These are phyloP conservation scores for Stegana nigrithorax DNA, from an alignment of 2,888 invertebrate species.

Conservation along the genomic window DNA sequence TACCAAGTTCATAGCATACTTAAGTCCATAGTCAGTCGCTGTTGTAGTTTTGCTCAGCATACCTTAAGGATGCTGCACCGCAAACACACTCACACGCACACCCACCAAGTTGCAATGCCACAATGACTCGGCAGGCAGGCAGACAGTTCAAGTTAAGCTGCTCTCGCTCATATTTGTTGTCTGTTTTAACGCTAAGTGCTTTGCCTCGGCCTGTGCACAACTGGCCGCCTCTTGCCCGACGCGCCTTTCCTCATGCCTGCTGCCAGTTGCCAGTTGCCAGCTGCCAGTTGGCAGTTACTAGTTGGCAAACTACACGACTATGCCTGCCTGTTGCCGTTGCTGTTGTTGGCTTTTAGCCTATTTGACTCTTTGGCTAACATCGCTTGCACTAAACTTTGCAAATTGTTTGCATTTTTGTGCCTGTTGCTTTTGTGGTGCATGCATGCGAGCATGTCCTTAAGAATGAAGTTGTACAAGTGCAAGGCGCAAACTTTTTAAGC, in stretches of 20 bases:
- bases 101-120: too few relatives aligned
- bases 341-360: neutral
- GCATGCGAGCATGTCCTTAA: too few relatives aligned
- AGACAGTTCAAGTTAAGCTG: neutral
- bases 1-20: conserved; percentile 48
- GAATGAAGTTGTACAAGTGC: neutral
- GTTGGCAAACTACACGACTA: neutral
- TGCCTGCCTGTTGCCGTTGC: neutral
- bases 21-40: conserved; percentile 27
- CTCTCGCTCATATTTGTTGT: too few relatives aligned
- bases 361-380: neutral
- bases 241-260: too few relatives aligned
- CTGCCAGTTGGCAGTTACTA: neutral
- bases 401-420: conserved; percentile 8
- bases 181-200: conserved; percentile 24
- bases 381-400: neutral
- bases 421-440: conserved; percentile 1
- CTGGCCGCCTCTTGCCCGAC: neutral
- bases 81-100: too few relatives aligned
- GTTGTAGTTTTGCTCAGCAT: conserved; percentile 29
- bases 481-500: neutral
- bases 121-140: neutral
- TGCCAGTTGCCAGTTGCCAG: conserved; percentile 3
- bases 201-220: neutral
- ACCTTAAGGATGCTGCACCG: conserved; percentile 44